phyloP scores from a whole-genome alignment of 2,113 vertebrate species.

The Albula goreensis region DNA sequence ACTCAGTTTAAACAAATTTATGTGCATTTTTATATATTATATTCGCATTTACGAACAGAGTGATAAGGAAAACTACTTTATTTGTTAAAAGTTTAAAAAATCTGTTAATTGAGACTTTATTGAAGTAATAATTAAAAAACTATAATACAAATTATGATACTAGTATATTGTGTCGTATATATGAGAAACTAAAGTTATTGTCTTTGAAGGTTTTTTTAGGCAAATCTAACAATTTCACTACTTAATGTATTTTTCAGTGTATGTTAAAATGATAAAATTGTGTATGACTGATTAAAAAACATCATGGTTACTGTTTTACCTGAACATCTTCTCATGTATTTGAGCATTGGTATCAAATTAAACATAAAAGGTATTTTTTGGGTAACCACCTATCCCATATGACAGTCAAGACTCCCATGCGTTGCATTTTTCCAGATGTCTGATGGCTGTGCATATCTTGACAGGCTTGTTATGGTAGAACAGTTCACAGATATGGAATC shows the following conservation, averaged over 20 bases:
- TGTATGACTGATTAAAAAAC: conserved; percentile 14
- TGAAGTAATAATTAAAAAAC: background rate
- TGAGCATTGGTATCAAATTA: background rate
- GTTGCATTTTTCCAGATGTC: too few species aligned
- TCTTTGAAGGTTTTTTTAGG: background rate
- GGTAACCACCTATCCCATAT: background rate
- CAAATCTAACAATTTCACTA: background rate
- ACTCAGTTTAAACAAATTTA: background rate
- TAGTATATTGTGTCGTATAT: conserved; percentile 5
- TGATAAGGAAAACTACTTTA: background rate
- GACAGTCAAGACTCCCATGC: too few species aligned
- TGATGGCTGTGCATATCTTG: too few species aligned
- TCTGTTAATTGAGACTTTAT: background rate
- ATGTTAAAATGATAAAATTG: background rate
- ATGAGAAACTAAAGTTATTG: background rate
- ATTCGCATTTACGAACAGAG: background rate
- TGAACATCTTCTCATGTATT: background rate
- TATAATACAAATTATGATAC: background rate
- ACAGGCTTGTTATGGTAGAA: too few species aligned
- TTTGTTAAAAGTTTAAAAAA: background rate
- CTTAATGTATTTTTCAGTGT: background rate
- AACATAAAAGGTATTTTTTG: background rate
- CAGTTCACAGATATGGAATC: too few species aligned
- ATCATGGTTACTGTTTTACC: conserved; percentile 2
- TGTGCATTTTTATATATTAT: too few species aligned